phyloP scores from a whole-genome alignment of 2,888 invertebrate genomes.

The Agelastica alni region DNA sequence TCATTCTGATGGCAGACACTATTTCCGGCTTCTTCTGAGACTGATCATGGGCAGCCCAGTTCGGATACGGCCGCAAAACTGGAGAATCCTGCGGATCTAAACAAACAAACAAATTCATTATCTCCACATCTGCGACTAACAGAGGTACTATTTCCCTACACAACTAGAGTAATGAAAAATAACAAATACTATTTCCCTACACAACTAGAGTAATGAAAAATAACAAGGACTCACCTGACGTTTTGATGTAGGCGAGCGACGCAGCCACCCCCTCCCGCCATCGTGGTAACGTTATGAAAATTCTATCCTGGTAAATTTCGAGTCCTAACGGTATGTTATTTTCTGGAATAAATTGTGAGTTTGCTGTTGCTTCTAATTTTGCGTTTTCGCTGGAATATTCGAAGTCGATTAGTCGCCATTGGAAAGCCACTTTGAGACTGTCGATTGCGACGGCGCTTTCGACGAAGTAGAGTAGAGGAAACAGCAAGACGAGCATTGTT shows the following conservation, averaged over 20 bases:
- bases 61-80: slow-evolving; percentile 75
- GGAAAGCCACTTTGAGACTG: slow-evolving; percentile 69
- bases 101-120: not conserved
- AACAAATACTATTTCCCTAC: no score
- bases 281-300: slow-evolving; percentile 75
- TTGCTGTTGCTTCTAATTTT: slow-evolving; percentile 63
- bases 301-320: slow-evolving; percentile 69
- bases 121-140: not conserved
- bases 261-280: slow-evolving; percentile 78
- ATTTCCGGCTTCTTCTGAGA: slow-evolving; percentile 59
- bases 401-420: slow-evolving; percentile 77
- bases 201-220: no score
- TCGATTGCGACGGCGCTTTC: slow-evolving; percentile 49
- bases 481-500: not conserved
- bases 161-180: no score
- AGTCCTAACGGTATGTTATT: slow-evolving; percentile 76
- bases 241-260: slow-evolving; percentile 71
- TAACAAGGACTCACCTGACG: slow-evolving; percentile 63
- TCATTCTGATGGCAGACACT: slow-evolving; percentile 73
- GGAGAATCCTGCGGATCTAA: slow-evolving; percentile 70
- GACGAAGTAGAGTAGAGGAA: not conserved
- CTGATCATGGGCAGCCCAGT: slow-evolving; percentile 74
- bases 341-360: slow-evolving; percentile 67
- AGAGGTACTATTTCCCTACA: no score
- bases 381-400: slow-evolving; percentile 64